Base-by-base conservation (phyloP, 2,888 invertebrate species). In the Tenthredo mesomela region DNA sequence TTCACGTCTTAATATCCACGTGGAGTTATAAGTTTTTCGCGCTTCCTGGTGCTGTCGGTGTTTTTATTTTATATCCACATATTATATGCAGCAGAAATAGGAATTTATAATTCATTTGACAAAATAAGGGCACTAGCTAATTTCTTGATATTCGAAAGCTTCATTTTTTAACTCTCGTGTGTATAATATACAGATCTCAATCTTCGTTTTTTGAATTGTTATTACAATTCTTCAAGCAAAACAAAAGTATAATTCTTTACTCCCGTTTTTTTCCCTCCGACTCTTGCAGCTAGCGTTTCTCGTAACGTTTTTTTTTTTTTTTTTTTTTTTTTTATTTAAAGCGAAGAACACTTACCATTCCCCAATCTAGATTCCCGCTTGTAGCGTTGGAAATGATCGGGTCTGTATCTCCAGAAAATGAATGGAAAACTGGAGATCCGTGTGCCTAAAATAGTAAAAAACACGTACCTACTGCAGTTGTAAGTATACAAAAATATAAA, bases 311-410 rank as follows among this genome's bases (percentile, higher is more conserved):
- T 67, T 7, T 29, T 29, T 67, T 67, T 7, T 67, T 7, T 29
- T 29, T 67, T 67, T 7, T 33, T 33, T 4, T 33, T 67, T 67
- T 7, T 67, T 7, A 67, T 29, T 67, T 18, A 33, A 18, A 67
- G 12, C 12, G 58, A 21, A 40, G n/a, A n/a, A 82, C 82, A 85
- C 89, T 91, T 89, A 93, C 93, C 92, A 92, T 89, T 87, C 91
- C 92, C 93, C 93, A 93, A 88, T 93, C 90, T 82, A 80, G 86
- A 82, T 85, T 85, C 86, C 87, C 88, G 83, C 88, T 87, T 86
- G 86, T 87, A 70, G 86, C 87, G 82, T 86, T 80, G 10, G 10
- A 80, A 58, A 61, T 58, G 25, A 37, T 80, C 3, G 37, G 58
- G 40, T 80, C 40, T 6, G 50, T 18, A 80, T 80, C 37, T 61